Base-by-base conservation (phyloP, 2,113 vertebrate species). In the Tympanuchus pallidicinctus region DNA sequence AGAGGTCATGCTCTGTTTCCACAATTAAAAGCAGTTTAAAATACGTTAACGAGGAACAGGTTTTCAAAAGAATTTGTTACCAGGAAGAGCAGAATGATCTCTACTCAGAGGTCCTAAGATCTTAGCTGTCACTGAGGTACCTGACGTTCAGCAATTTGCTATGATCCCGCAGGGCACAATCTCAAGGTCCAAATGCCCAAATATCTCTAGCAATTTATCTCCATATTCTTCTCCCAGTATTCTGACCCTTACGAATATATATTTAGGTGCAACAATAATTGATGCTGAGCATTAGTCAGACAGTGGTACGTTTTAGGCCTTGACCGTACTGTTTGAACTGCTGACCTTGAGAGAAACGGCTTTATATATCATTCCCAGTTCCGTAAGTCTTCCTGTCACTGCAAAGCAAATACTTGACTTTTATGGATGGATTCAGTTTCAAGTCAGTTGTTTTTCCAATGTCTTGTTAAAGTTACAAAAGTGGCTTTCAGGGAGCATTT, bases 401-500 rank as follows among this genome's bases (percentile, higher is more conserved):
- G 91, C 36, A 94, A 91, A 96, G 64, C 82, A 94, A 94, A 93
- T 94, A 91, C 87, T 87, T 82, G 71, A 72, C 66, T 93, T 96
- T 94, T 89, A 93, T 80, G 47, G 87, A 80, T 80, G 75, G 91
- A 86, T 93, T 94, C 87, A 89, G 84, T 95, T 95, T 95, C 89
- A 82, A 80, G 78, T n/a, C 78, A 85, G 73, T 69, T 82, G 45
- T 91, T 91, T 93, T 89, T 76, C 59, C 73, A 76, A 87, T 70
- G 59, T 88, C 93, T 94, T 91, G 50, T 93, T 86, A 92, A 94
- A 96, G 90, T 92, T 84, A 74, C 22, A 85, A 11, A 89, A 92
- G 82, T 71, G 50, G 45, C 25, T 95, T 93, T 94, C 70, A 80
- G 71, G 8, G 59, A 32, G 67, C 70, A 54, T 92, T 94, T 91